Conservation (phyloP, 2,113 vertebrate genomes). For the Podocnemis expansa region DNA sequence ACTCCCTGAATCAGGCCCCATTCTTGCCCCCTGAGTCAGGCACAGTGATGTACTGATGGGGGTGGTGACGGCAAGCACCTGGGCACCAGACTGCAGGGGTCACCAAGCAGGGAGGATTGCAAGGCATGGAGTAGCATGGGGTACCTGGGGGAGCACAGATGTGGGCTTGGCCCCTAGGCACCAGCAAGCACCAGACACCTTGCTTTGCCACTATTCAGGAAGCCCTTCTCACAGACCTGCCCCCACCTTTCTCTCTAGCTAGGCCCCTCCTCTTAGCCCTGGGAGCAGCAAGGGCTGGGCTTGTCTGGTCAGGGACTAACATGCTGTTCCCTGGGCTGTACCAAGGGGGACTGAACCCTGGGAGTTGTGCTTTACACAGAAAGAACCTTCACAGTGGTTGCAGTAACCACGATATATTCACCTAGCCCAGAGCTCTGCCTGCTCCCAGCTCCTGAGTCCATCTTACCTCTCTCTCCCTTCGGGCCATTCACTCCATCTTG, state of each 20-base stretch:
- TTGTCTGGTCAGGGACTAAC: background rate
- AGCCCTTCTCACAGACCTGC: background rate
- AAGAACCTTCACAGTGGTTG: background rate
- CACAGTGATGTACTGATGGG: no score
- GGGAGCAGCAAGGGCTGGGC: background rate
- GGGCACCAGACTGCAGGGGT: no score
- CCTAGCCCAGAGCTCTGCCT: background rate
- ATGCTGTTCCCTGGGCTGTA: no score
- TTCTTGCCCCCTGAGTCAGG: background rate
- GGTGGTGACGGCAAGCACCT: no score
- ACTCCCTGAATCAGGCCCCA: background rate
- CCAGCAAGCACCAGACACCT: no score
- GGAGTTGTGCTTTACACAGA: background rate
- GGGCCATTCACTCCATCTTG: constrained; percentile 75
- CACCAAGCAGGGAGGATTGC: no score
- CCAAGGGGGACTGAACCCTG: background rate
- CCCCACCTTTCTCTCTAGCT: background rate
- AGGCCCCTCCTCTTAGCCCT: background rate
- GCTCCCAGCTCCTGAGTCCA: background rate
- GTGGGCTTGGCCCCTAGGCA: no score
- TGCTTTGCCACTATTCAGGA: no score
- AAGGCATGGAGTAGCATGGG: no score
- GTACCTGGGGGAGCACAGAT: no score
- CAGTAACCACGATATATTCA: background rate
- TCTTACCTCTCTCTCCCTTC: constrained; percentile 83